Percentiles rank a stretch among this genome's conserved stretches.
Conservation (phyloP, 2,113 vertebrate species). For the Pseudorasbora parva region DNA sequence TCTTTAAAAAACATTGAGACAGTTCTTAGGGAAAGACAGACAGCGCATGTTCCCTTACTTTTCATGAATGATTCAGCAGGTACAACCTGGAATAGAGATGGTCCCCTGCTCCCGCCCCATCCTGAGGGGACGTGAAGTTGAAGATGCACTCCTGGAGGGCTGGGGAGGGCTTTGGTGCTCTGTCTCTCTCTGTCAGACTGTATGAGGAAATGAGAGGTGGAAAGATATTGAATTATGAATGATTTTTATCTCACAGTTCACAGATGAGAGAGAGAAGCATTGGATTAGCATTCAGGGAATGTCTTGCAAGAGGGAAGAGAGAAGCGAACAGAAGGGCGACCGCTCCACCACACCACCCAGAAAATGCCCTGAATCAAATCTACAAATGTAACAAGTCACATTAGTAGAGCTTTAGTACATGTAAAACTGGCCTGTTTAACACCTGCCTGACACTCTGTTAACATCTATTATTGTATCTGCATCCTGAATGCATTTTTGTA, state of each 20-base stretch:
- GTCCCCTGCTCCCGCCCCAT: conserved; percentile 19
- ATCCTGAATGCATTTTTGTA: background rate
- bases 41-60: conserved; percentile 32
- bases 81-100: conserved; percentile 51
- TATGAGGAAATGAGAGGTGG: conserved; percentile 48
- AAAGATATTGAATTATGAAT: conserved; percentile 63
- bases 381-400: conserved; percentile 8
- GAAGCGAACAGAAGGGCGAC: background rate
- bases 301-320: conserved; percentile 30
- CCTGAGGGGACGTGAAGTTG: conserved; percentile 34
- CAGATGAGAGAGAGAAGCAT: conserved; percentile 48
- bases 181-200: conserved; percentile 33
- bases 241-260: conserved; percentile 57
- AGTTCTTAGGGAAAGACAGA: conserved; percentile 46
- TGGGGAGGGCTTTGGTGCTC: conserved; percentile 23
- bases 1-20: conserved; percentile 23
- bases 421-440: background rate
- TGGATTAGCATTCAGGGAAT: conserved; percentile 54
- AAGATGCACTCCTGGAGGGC: conserved; percentile 22
- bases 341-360: background rate
- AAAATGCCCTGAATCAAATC: conserved; percentile 36
- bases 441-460: background rate
- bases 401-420: background rate
- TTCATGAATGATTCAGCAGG: conserved; percentile 59
- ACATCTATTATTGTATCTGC: background rate